These are phyloP conservation scores for Xiphorhynchus elegans DNA, from an alignment of 2,113 vertebrate genomes.

Conservation along the genomic window DNA sequence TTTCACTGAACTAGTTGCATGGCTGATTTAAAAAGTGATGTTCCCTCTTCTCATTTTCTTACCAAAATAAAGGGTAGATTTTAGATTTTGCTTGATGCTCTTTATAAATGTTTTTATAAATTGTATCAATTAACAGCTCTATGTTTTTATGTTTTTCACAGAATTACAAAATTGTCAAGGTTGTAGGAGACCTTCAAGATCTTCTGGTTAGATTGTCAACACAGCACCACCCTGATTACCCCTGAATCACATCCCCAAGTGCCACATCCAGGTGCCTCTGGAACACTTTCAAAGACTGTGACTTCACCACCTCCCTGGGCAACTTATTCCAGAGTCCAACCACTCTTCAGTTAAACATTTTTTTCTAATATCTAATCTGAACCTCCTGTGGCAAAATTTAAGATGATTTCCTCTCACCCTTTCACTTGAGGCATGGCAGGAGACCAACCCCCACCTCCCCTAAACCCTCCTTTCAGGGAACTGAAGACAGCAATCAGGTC, in stretches of 20 bases:
- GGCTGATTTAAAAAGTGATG: background rate
- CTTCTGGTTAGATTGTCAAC: accelerated
- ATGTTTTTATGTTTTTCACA: background rate
- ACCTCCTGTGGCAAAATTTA: background rate
- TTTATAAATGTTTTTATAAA: background rate
- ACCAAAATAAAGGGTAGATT: background rate
- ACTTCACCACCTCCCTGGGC: background rate
- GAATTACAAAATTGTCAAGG: background rate
- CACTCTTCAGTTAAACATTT: background rate
- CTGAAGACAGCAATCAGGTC: background rate
- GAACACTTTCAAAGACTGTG: background rate
- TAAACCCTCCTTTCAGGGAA: background rate
- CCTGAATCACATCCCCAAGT: background rate
- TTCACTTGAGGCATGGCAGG: background rate
- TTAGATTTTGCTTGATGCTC: background rate
- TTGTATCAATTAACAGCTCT: background rate
- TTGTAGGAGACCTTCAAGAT: background rate
- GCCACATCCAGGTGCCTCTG: background rate
- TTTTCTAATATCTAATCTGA: background rate
- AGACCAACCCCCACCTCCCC: background rate
- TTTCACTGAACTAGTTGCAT: background rate
- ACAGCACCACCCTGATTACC: background rate
- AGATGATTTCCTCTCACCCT: background rate
- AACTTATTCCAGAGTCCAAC: background rate
- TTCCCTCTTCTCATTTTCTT: background rate